phyloP scores from a whole-genome alignment of 2,113 vertebrate species.

The Nannobrachium achirus region DNA sequence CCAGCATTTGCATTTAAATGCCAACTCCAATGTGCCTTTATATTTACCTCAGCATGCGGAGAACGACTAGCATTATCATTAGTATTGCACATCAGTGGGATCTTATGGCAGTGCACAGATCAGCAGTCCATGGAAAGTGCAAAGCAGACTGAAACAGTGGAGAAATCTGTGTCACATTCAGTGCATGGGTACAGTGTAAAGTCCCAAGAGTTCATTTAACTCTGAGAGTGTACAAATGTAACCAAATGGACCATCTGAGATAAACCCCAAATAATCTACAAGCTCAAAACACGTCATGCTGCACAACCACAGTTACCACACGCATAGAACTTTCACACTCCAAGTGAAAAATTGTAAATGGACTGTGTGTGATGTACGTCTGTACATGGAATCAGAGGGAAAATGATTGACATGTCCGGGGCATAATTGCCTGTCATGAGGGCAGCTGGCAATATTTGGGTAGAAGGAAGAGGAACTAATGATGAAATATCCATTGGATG shows the following conservation, averaged over 20 bases:
- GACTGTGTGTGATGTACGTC: too few species aligned
- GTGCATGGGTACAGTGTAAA: too few species aligned
- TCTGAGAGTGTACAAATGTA: too few species aligned
- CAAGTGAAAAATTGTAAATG: too few species aligned
- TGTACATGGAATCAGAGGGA: too few species aligned
- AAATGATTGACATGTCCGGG: slow-evolving; percentile 67
- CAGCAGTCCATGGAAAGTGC: slow-evolving; percentile 1
- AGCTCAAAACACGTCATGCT: too few species aligned
- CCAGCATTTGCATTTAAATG: slow-evolving; percentile 38
- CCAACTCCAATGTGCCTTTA: slow-evolving; percentile 10
- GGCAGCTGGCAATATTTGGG: slow-evolving; percentile 63
- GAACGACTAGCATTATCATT: slow-evolving; percentile 35
- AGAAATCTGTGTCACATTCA: too few species aligned
- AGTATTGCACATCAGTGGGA: slow-evolving; percentile 35
- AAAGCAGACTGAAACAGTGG: slow-evolving; percentile 21
- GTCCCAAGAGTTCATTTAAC: too few species aligned
- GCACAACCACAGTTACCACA: too few species aligned
- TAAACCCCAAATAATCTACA: too few species aligned
- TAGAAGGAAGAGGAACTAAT: slow-evolving; percentile 57
- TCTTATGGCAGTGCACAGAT: slow-evolving; percentile 18
- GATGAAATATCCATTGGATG: slow-evolving; percentile 78
- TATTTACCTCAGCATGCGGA: slow-evolving; percentile 31
- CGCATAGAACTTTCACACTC: too few species aligned
- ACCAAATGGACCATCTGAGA: too few species aligned
- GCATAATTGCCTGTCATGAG: slow-evolving; percentile 67